Percentiles rank a stretch among this genome's conserved stretches.
phyloP scores from a whole-genome alignment of 2,797 vertebrate genomes.

The Sibirionetta formosa region DNA sequence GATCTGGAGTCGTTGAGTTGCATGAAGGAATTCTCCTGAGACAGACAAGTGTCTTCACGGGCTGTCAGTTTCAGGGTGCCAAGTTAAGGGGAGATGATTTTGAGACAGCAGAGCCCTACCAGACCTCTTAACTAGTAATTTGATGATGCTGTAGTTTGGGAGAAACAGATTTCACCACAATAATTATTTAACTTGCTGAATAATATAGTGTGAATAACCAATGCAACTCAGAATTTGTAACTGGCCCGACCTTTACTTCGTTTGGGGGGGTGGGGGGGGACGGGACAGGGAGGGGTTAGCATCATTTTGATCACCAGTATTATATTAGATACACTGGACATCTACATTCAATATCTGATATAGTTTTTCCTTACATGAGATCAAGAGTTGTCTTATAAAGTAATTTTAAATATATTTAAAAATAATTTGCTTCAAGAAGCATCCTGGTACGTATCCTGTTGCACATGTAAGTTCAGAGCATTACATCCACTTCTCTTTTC shows the following conservation, averaged over 20 bases:
- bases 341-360: background rate
- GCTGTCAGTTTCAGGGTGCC: background rate
- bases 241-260: background rate
- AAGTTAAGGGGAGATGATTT: background rate
- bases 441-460: rapidly evolving
- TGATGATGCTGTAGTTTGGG: background rate
- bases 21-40: background rate
- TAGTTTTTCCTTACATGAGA: background rate
- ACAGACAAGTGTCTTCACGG: background rate
- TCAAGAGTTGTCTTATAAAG: background rate
- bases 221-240: background rate
- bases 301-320: background rate
- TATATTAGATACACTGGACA: background rate
- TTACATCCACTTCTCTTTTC: background rate
- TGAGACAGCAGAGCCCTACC: background rate
- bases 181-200: background rate
- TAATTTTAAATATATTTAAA: background rate
- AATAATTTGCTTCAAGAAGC: background rate
- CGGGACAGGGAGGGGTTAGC: background rate
- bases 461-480: background rate
- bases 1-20: background rate
- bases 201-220: background rate
- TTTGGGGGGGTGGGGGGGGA: background rate
- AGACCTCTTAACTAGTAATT: background rate
- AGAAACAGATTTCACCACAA: background rate